Evolutionary conservation across 2,888 invertebrate genomes (phyloP).

Genomic region (Heliconius charithonia): DNA sequence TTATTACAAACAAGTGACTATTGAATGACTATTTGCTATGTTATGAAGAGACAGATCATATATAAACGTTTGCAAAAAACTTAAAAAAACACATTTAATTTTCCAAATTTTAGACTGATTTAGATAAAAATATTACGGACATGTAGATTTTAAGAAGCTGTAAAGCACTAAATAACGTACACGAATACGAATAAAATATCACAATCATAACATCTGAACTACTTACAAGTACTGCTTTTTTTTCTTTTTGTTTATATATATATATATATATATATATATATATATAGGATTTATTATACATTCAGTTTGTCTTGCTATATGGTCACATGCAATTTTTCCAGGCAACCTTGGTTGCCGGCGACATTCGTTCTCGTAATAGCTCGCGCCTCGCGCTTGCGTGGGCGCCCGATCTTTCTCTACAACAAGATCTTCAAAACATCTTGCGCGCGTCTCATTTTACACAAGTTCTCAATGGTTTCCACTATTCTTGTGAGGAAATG

Average conservation of each 20-base stretch:
- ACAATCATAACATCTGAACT: neutral
- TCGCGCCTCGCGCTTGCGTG: slow-evolving; percentile 67
- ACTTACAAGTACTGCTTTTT: neutral
- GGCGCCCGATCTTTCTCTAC: slow-evolving; percentile 75
- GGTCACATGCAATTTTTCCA: slow-evolving; percentile 57
- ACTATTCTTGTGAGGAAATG: slow-evolving; percentile 39
- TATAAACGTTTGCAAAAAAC: too few species aligned
- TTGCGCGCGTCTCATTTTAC: slow-evolving; percentile 73
- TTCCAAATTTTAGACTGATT: neutral
- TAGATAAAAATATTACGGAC: neutral
- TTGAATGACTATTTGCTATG: too few species aligned
- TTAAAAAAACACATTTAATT: too few species aligned
- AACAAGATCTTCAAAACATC: slow-evolving; percentile 73
- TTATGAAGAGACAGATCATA: too few species aligned
- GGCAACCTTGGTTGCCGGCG: slow-evolving; percentile 78
- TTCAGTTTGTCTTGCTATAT: slow-evolving; percentile 16
- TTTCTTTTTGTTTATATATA: neutral
- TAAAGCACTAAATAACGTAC: neutral
- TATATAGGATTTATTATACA: neutral
- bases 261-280: neutral
- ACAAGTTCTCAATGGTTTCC: slow-evolving; percentile 55
- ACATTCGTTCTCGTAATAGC: slow-evolving; percentile 77
- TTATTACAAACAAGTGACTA: too few species aligned
- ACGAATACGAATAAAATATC: neutral
- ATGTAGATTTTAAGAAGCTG: neutral